Evolutionary conservation across 1,140 invertebrate genomes (phyloP).

Genomic region (Aphelenchoides fujianensis): DNA sequence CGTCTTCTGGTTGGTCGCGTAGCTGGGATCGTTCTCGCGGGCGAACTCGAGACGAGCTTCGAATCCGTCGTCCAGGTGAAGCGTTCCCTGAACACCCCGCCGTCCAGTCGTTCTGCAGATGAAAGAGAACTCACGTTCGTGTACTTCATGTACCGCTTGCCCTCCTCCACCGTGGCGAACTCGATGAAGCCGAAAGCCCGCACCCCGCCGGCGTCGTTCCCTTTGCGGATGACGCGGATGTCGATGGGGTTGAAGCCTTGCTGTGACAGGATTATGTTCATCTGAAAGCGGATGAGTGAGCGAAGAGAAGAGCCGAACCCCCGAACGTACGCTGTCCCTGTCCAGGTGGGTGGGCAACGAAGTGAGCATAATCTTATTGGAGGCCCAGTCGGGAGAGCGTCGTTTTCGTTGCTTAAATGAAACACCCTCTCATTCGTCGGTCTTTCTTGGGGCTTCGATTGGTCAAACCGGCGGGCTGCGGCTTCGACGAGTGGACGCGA

Average conservation of each 20-base stretch:
- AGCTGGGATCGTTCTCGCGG: conserved; percentile 26
- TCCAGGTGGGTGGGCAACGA: neutral
- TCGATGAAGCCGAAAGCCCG: conserved; percentile 92
- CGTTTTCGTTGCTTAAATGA: neutral
- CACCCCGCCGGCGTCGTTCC: conserved; percentile 71
- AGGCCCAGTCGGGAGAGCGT: neutral
- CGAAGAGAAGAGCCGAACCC: no score
- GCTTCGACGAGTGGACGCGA: neutral
- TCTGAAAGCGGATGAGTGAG: conserved; percentile 36
- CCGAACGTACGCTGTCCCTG: neutral
- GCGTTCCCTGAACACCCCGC: conserved; percentile 41
- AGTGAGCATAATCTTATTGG: neutral
- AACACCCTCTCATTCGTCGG: neutral
- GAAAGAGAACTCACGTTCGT: no score
- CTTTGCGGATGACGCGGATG: conserved; percentile 43
- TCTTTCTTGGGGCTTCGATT: no score
- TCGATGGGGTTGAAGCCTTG: conserved; percentile 52
- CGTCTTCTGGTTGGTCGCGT: conserved; percentile 34
- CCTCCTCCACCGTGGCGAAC: conserved; percentile 82
- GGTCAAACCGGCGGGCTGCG: neutral
- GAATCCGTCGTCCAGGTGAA: conserved; percentile 51
- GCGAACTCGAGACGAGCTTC: conserved; percentile 49
- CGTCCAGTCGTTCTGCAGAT: no score
- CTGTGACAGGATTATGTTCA: conserved; percentile 45
- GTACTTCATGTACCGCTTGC: conserved; percentile 84